Evolutionary conservation across 23 tunicate species (phyloP), one percentile per base, ranked within the genome.

Genomic region (Trididemnum clinides): DNA sequence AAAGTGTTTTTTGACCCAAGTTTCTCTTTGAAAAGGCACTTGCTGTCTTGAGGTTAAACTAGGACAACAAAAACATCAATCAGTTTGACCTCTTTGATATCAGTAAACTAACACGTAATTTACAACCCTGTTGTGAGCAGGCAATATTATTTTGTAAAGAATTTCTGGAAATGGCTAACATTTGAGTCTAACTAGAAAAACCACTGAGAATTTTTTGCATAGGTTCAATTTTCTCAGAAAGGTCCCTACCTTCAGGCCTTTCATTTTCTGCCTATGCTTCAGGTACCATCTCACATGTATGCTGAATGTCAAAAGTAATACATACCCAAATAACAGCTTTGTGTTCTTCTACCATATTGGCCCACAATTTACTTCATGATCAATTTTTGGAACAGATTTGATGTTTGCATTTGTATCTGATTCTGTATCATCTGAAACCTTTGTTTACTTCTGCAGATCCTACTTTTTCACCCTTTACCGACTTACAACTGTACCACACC

Each of bases 231-330:
- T 62, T 12, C 25, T 62, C 4, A n/a, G 69, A 23, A 62, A 23
- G 69, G n/a, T 62, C 69, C 25, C 6, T 62, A 22, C 69, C 69
- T n/a, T 4, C 69, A 62, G n/a, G 69, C 69, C 15, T 62, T 6
- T 62, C 25, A 62, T 62, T 62, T 62, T 62, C 69, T 12, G 69
- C n/a, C 69, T 12, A 12, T 62, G 69, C 69, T 62, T 23, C 69
- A 62, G 69, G 69, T 62, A 23, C 69, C n/a, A n/a, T 62, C 25
- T 62, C 69, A 22, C 69, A 62, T 62, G 69, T 23, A 62, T 23
- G 25, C 69, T 62, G 69, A 23, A 62, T 62, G 69, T 62, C 69
- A 4, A 62, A 62, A 62, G 25, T 62, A 62, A 62, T 62, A 4
- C n/a, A 62, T 62, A 12, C 69, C n/a, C 27, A 12, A 4, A 62